phyloP scores from a whole-genome alignment of 2,797 vertebrate genomes.

The Potorous gilbertii region DNA sequence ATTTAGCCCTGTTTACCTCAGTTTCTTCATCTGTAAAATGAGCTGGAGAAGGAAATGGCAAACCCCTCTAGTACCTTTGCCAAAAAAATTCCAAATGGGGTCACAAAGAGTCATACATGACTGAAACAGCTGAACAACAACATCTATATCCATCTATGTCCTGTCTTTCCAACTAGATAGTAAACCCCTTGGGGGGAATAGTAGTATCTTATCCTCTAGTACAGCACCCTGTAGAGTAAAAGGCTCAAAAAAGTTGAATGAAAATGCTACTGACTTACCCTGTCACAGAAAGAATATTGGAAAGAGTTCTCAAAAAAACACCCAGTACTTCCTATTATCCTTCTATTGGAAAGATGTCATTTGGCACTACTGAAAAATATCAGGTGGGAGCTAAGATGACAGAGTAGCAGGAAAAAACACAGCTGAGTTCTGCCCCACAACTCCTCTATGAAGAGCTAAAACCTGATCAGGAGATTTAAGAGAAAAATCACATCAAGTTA shows the following conservation, averaged over 20 bases:
- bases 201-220: background rate
- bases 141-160: background rate
- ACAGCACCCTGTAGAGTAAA: background rate
- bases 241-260: slow-evolving; percentile 31
- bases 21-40: no score
- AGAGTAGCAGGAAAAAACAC: background rate
- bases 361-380: background rate
- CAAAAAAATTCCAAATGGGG: no score
- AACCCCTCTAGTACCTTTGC: no score
- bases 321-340: slow-evolving; percentile 22
- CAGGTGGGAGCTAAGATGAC: no score
- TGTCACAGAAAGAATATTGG: slow-evolving; percentile 41
- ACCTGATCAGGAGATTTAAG: no score
- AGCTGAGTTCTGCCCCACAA: background rate
- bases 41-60: no score
- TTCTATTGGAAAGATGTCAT: slow-evolving; percentile 29
- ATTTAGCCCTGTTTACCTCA: no score
- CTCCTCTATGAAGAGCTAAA: background rate
- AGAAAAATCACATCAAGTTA: no score
- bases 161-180: slow-evolving; percentile 19
- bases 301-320: slow-evolving; percentile 37
- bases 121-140: no score
- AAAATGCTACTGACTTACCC: background rate
- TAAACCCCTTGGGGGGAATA: background rate
- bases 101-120: no score